Conservation (phyloP, 2,888 invertebrate species). For the Hartigia nigra region DNA sequence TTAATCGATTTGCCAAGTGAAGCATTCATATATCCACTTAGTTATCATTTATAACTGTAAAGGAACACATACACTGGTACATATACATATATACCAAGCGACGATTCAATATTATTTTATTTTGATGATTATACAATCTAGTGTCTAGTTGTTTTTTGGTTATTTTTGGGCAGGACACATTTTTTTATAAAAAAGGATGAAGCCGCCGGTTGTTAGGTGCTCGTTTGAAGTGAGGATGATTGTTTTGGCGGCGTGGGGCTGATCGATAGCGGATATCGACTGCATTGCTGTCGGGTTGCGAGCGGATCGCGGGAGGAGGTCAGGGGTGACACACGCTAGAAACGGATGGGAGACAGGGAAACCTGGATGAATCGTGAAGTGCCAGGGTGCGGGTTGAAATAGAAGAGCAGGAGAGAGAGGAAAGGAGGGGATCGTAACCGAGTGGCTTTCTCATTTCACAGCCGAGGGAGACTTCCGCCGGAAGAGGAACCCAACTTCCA, state of each 20-base stretch:
- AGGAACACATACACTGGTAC: background rate
- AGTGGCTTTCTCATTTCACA: constrained; percentile 49
- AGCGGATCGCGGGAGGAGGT: background rate
- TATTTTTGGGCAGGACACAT: background rate
- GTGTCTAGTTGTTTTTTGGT: background rate
- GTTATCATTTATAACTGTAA: background rate
- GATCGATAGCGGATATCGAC: constrained; percentile 47
- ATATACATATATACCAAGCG: background rate
- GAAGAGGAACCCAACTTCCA: constrained; percentile 24
- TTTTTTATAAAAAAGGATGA: background rate
- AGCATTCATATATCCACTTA: background rate
- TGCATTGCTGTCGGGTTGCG: constrained; percentile 34
- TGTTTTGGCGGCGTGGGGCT: constrained; percentile 24
- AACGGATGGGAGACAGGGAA: background rate
- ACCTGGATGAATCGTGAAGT: background rate
- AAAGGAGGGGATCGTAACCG: constrained; percentile 12
- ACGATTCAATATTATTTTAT: background rate
- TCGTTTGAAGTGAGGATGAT: background rate
- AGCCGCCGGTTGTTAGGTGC: background rate
- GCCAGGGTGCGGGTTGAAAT: background rate
- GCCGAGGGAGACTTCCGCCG: constrained; percentile 44
- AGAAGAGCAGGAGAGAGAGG: background rate
- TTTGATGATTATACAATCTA: background rate
- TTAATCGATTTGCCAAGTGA: no score
- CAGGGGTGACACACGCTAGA: background rate